A percentile compares a stretch with the other conserved stretches of the same genome.
phyloP scores from a whole-genome alignment of 2,113 vertebrate species.

The Rhabdomys dilectus region DNA sequence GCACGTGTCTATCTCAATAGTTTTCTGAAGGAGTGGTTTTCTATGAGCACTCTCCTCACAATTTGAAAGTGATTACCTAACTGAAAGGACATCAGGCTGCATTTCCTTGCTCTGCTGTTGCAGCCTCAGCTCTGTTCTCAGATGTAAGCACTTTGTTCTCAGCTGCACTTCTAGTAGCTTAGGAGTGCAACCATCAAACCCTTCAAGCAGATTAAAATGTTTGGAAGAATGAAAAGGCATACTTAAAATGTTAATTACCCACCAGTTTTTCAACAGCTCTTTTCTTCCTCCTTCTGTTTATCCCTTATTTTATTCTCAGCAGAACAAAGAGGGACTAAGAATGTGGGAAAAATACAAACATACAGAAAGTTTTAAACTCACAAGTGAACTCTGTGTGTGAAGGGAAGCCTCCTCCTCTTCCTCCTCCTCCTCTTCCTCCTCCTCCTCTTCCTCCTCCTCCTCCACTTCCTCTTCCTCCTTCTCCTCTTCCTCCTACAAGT shows the following conservation, averaged over 20 bases:
- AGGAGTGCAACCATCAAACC: background rate
- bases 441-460: no score
- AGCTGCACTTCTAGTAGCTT: background rate
- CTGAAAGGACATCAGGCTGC: background rate
- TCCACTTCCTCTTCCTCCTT: no score
- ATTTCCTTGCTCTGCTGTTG: conserved; percentile 22
- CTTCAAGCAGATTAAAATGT: conserved; percentile 41
- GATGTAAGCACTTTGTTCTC: background rate
- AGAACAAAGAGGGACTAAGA: background rate
- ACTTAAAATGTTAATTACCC: conserved; percentile 54
- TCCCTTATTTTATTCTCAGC: background rate
- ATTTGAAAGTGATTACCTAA: background rate
- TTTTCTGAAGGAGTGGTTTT: background rate
- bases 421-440: no score
- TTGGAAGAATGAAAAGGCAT: conserved; percentile 43
- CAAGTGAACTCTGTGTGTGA: background rate
- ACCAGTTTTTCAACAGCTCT: background rate
- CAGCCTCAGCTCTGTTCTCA: background rate
- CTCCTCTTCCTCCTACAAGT: no score
- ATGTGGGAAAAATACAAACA: background rate
- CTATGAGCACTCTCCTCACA: background rate
- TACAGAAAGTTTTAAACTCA: background rate
- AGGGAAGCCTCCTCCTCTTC: no score
- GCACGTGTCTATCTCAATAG: background rate
- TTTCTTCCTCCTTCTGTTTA: background rate